Conservation (phyloP, 2,113 vertebrate species). For the Planiliza haematocheilus region DNA sequence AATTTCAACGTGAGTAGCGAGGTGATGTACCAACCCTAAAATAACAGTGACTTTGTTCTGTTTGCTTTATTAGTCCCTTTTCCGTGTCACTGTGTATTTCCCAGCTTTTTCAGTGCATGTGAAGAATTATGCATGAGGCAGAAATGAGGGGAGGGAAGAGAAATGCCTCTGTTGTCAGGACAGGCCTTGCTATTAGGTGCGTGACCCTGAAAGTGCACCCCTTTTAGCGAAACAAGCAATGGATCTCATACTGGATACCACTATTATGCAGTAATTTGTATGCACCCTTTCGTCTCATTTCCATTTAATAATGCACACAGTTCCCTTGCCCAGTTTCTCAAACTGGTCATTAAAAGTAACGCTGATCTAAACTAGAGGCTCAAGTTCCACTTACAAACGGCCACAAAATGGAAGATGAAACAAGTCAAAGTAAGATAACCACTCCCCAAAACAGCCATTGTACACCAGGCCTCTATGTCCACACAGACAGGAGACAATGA, state of each 20-base stretch:
- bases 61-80: conserved; percentile 57
- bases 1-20: conserved; percentile 35
- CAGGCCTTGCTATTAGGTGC: conserved; percentile 72
- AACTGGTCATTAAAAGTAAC: conserved; percentile 74
- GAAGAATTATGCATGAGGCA: conserved; percentile 68
- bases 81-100: conserved; percentile 50
- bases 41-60: conserved; percentile 50
- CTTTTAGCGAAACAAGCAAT: conserved; percentile 77
- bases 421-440: conserved; percentile 55
- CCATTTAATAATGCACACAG: conserved; percentile 71
- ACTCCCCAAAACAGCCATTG: conserved; percentile 41
- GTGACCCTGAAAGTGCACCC: conserved; percentile 77
- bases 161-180: conserved; percentile 73
- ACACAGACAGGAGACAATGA: conserved; percentile 71
- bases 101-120: conserved; percentile 48
- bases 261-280: conserved; percentile 74
- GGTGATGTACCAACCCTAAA: conserved; percentile 41
- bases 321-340: conserved; percentile 61
- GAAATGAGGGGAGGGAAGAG: conserved; percentile 41
- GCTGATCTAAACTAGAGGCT: conserved; percentile 61
- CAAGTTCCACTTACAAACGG: conserved; percentile 59
- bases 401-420: conserved; percentile 49
- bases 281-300: conserved; percentile 71
- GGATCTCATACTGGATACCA: conserved; percentile 72
- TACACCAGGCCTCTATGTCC: conserved; percentile 54